These are phyloP conservation scores for Chinchilla lanigera DNA, from an alignment of 2,113 vertebrate species.

Conservation along the genomic window DNA sequence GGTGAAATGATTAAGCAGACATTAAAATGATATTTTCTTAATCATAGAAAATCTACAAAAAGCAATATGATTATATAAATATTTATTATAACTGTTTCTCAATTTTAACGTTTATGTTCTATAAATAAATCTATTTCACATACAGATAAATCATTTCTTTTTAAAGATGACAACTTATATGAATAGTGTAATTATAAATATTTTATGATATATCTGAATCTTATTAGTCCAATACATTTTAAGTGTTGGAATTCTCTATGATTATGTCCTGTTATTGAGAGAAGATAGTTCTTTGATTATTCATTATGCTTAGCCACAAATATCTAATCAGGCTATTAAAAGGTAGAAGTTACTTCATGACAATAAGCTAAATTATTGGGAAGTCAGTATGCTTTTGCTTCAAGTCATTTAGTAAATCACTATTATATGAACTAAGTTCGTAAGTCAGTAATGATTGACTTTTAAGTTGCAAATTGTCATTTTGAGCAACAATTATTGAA, in stretches of 20 bases:
- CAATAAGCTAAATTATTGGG: conserved; percentile 8
- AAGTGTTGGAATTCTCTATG: conserved; percentile 22
- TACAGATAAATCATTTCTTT: conserved; percentile 41
- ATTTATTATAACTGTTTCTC: conserved; percentile 53
- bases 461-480: not conserved
- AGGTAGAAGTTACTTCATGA: conserved; percentile 1
- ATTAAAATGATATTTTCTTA: conserved; percentile 67
- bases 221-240: conserved; percentile 36
- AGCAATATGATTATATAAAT: conserved; percentile 46
- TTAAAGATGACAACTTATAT: conserved; percentile 38
- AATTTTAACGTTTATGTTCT: conserved; percentile 64
- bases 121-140: conserved; percentile 63
- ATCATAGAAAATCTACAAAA: conserved; percentile 61
- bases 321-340: conserved; percentile 53
- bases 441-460: conserved; percentile 36
- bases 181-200: conserved; percentile 19
- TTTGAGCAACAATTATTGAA: conserved; percentile 18
- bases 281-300: conserved; percentile 45
- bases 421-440: conserved; percentile 24
- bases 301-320: conserved; percentile 45
- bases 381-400: conserved; percentile 54
- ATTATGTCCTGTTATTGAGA: conserved; percentile 52
- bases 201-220: not conserved
- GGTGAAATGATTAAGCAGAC: conserved; percentile 66
- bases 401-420: conserved; percentile 61